These are phyloP conservation scores for Pandemis heparana DNA, from an alignment of 2,888 invertebrate species.

Conservation along the genomic window DNA sequence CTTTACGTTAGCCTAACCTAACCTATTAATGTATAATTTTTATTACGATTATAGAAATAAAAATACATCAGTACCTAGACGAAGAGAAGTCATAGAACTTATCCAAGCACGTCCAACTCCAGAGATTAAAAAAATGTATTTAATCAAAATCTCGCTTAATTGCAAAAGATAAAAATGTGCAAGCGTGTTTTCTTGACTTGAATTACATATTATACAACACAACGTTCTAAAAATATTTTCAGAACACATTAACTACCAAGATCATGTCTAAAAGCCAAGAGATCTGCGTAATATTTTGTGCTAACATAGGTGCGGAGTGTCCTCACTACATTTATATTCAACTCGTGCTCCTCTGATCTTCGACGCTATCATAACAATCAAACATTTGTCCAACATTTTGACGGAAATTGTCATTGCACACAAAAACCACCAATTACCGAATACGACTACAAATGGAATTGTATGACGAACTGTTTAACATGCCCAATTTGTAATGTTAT, in stretches of 20 bases:
- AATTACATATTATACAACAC: no score
- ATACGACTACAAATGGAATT: slow-evolving; percentile 26
- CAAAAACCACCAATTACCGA: slow-evolving; percentile 12
- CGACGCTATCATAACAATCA: slow-evolving; percentile 35
- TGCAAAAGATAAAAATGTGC: no score
- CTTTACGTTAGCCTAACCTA: no score
- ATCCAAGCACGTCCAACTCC: no score
- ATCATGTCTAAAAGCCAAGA: not conserved
- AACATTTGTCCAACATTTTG: slow-evolving; percentile 35
- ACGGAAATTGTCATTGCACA: slow-evolving; percentile 31
- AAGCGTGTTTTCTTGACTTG: no score
- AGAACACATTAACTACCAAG: not conserved
- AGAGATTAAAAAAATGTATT: no score
- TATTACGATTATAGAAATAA: no score
- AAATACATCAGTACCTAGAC: no score
- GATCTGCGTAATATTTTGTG: not conserved
- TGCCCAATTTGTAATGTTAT: not conserved
- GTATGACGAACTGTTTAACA: slow-evolving; percentile 22
- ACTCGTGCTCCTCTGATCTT: slow-evolving; percentile 9
- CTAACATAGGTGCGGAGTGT: not conserved
- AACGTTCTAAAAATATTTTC: no score
- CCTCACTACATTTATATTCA: slow-evolving; percentile 23
- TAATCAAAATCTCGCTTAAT: no score
- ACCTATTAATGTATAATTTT: no score
- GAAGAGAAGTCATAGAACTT: no score